Percentiles rank a stretch among this genome's conserved stretches.
phyloP scores from a whole-genome alignment of 2,797 vertebrate genomes.

The Eutrigla gurnardus region DNA sequence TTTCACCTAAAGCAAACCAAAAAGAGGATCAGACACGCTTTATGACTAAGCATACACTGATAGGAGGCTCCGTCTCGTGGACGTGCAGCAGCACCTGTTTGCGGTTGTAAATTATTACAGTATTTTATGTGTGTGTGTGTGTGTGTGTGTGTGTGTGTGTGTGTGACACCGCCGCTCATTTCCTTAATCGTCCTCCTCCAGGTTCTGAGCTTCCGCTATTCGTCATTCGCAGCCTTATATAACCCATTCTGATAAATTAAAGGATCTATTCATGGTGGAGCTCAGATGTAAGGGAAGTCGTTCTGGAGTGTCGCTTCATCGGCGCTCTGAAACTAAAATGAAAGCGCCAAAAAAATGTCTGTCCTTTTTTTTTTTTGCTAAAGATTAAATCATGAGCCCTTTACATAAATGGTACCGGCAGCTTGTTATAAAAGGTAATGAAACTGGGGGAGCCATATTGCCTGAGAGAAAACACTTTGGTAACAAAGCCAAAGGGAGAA shows the following conservation, averaged over 20 bases:
- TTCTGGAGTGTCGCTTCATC: constrained; percentile 12
- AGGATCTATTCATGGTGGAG: constrained; percentile 24
- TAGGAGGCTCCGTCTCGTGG: constrained; percentile 16
- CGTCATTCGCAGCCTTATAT: constrained; percentile 15
- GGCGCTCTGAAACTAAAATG: constrained; percentile 25
- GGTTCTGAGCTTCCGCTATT: constrained; percentile 14
- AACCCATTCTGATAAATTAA: constrained; percentile 30
- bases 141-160: too few species aligned
- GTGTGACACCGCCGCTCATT: constrained; percentile 8
- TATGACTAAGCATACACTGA: constrained; percentile 8
- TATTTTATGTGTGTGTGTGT: background rate
- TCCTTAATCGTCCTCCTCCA: constrained; percentile 23
- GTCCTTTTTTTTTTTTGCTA: constrained; percentile 34
- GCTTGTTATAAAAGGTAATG: constrained; percentile 59
- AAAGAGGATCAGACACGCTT: constrained; percentile 23
- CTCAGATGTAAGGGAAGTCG: constrained; percentile 24
- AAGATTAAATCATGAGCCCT: constrained; percentile 50
- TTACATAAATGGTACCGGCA: constrained; percentile 49
- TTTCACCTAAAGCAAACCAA: constrained; percentile 14
- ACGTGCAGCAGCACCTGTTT: constrained; percentile 2
- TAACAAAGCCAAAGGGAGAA: constrained; percentile 11
- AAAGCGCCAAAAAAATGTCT: constrained; percentile 37
- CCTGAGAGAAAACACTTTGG: constrained; percentile 35
- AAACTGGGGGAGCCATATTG: constrained; percentile 30
- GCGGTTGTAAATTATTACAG: constrained; percentile 16